Evolutionary conservation across 2,113 vertebrate species (phyloP), one percentile per base, ranked within the genome.

Genomic region (Sminthopsis crassicaudata): DNA sequence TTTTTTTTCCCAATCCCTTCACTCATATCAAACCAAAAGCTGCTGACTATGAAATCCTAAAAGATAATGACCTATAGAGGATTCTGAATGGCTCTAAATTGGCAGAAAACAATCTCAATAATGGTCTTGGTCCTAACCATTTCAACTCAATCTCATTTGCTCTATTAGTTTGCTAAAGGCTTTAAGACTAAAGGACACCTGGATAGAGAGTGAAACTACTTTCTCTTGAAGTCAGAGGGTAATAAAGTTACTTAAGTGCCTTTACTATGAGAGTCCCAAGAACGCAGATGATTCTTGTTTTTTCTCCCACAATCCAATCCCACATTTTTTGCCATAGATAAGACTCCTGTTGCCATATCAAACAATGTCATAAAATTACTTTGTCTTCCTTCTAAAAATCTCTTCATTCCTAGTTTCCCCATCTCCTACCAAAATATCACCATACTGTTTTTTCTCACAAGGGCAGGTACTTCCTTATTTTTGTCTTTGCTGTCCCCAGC

Each of bases 321-420:
- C 90, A 10, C 60, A 93, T 94, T 97, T 97, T 96, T 95, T 97
- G 96, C 92, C 55, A 91, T 95, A 97, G 95, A 95, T 60, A 90
- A 57, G 48, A 92, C 60, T 84, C 84, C 88, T 93, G 55, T 52
- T 93, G 88, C 92, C 46, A 90, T 54, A 89, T 96, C 91, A 95
- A 27, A 90, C 46, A 93, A 60, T 8, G 25, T 96, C 95, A 97
- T 95, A 96, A 50, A 91, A 46, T 91, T 90, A 94, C 93, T 46
- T 95, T 95, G 53, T 89, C 55, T 95, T 96, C 90, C 60, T 95
- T 97, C 94, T 90, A 57, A 91, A 94, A 60, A 93, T 89, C 53
- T 94, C 93, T 95, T 53, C 25, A 54, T 55, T 96, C 89, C 50
- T 95, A 53, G 19, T 90, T 94, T 96, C 91, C 92, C 90, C 11